Evolutionary conservation across 2,888 invertebrate species (phyloP), one percentile per base, ranked within the genome.

Genomic region (Yponomeuta malinellus): DNA sequence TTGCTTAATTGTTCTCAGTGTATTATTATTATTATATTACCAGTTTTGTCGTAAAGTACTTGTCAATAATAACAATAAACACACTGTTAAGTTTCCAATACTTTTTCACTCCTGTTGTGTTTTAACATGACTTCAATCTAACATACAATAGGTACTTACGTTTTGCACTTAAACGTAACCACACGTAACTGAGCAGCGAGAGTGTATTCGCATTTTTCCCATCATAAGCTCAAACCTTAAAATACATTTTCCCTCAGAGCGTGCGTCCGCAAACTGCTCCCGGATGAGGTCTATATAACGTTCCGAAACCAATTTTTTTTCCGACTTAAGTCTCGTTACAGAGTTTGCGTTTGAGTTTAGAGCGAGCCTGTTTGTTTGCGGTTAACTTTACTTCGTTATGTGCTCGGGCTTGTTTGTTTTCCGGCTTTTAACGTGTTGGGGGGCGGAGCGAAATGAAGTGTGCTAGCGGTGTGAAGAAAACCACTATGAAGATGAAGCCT

Each of bases 271-370:
- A 59, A 59, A 59, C 52, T 59, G 52, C 52, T 59, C 3, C 52
- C 15, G 15, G 52, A 59, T 59, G 52, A 59, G 52, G 52, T 59
- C 52, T 59, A 15, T 15, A 59, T 59, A 59, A 59, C 52, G 52
- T 59, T 59, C 52, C 52, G 29, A 65, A 65, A 65, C 31, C 33
- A 33, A 29, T 33, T 65, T 65, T 65, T 65, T 65, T 65, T 12
- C 23, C 65, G 65, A 65, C 65, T 65, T 65, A 65, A 33, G 31
- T 6, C 65, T 65, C 65, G 65, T 65, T 65, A 33, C 43, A 59
- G 64, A 69, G 70, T 72, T 70, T 70, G 70, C 63, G 64, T 69
- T 65, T 29, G 48, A 31, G 71, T 65, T 69, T 31, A 48, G 23
- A 48, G 68, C 63, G 71, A 63, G 67, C 59, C 29, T 37, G 31